These are phyloP conservation scores for Pristis pectinata DNA, from an alignment of 2,797 vertebrate species.

Conservation along the genomic window DNA sequence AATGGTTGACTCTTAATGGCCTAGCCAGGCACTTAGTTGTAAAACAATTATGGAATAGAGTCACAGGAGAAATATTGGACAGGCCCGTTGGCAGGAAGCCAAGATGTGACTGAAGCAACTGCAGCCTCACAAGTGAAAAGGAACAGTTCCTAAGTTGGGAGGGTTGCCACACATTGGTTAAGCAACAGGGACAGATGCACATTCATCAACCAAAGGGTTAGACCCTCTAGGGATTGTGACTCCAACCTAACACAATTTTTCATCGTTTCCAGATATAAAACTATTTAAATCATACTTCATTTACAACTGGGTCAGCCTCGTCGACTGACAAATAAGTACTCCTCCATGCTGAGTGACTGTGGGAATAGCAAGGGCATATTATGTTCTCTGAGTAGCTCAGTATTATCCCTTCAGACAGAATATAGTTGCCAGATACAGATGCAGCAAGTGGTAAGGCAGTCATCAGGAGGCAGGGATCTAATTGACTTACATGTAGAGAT, in stretches of 20 bases:
- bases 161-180: not conserved
- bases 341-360: not conserved
- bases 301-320: not conserved
- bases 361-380: too few relatives aligned
- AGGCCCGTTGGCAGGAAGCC: not conserved
- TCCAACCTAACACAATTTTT: not conserved
- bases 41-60: not conserved
- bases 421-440: not conserved
- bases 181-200: not conserved
- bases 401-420: not conserved
- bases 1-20: not conserved
- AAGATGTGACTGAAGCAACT: not conserved
- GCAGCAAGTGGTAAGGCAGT: not conserved
- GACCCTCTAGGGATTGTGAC: not conserved
- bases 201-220: not conserved
- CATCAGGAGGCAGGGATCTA: not conserved
- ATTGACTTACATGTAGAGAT: not conserved
- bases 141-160: not conserved
- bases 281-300: not conserved
- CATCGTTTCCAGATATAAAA: not conserved
- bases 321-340: not conserved
- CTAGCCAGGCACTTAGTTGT: not conserved
- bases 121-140: not conserved
- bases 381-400: not conserved
- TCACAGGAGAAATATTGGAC: not conserved